These are phyloP conservation scores for Torymus texanus DNA, from an alignment of 2,888 invertebrate genomes.

Conservation along the genomic window DNA sequence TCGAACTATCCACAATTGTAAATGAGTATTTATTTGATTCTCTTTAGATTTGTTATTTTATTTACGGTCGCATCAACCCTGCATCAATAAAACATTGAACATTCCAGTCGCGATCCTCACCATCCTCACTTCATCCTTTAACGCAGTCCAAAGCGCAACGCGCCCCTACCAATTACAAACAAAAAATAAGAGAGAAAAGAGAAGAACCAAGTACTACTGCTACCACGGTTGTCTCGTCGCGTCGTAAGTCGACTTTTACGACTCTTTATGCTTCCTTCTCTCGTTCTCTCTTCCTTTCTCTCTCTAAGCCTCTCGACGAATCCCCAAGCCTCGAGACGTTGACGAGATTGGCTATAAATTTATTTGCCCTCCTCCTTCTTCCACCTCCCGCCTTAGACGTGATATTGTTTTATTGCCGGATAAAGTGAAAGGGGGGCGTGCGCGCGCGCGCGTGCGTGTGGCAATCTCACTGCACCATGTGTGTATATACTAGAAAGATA, in stretches of 20 bases:
- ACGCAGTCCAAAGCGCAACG: too few relatives aligned
- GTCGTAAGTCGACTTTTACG: constrained; percentile 72
- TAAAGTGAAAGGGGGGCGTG: constrained; percentile 58
- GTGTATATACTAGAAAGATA: neutral
- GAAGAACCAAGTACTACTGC: constrained; percentile 49
- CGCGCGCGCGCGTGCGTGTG: too few relatives aligned
- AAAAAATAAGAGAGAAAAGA: constrained; percentile 50
- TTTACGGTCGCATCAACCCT: too few relatives aligned
- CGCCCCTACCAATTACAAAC: constrained; percentile 53
- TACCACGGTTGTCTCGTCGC: constrained; percentile 46
- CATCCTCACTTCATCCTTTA: too few relatives aligned
- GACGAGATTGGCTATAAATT: constrained; percentile 73
- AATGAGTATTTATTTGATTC: too few relatives aligned
- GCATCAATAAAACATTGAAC: too few relatives aligned
- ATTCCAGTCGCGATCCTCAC: too few relatives aligned
- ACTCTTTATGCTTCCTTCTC: constrained; percentile 67
- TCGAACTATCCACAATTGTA: too few relatives aligned
- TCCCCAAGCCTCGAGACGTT: constrained; percentile 57
- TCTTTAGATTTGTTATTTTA: too few relatives aligned
- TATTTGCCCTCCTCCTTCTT: constrained; percentile 63
- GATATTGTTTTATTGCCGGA: constrained; percentile 70
- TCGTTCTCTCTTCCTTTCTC: constrained; percentile 13
- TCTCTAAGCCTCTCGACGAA: constrained; percentile 22
- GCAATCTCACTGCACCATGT: constrained; percentile 24
- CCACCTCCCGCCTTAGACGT: constrained; percentile 61